Evolutionary conservation across 2,888 invertebrate genomes (phyloP).

Genomic region (Girardia tigrina): DNA sequence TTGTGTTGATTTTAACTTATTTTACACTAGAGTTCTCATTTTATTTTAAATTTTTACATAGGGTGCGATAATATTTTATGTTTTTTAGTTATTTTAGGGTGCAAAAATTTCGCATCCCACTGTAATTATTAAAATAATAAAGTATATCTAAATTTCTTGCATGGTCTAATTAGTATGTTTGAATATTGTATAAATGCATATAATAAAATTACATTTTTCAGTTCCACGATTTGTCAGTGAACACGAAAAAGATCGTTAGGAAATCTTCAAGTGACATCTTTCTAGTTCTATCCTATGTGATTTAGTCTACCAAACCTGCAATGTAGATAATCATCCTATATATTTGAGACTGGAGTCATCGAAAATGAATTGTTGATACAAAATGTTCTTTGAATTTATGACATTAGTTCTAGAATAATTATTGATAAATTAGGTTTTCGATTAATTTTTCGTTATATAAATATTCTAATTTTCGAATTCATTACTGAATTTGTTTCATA

Average conservation of each 20-base stretch:
- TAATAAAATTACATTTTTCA: background rate
- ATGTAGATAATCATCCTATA: constrained; percentile 17
- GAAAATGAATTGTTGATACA: background rate
- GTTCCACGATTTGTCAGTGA: background rate
- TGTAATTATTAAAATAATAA: too few relatives aligned
- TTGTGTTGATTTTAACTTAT: too few relatives aligned
- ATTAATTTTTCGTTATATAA: background rate
- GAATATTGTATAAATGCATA: too few relatives aligned
- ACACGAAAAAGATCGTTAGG: background rate
- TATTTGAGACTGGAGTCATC: too few relatives aligned
- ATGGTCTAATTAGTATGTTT: too few relatives aligned
- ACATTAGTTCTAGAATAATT: background rate
- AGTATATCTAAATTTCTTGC: too few relatives aligned
- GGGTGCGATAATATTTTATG: too few relatives aligned
- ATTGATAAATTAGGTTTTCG: constrained; percentile 17
- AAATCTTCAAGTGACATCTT: background rate
- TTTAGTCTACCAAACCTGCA: constrained; percentile 23
- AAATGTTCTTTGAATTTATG: background rate
- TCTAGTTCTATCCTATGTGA: constrained; percentile 2
- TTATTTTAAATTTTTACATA: too few relatives aligned
- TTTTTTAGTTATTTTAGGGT: too few relatives aligned
- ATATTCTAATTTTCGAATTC: background rate
- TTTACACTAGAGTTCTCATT: too few relatives aligned
- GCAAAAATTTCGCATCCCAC: too few relatives aligned
- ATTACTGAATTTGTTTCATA: background rate